Conservation (phyloP, 2,797 vertebrate genomes). For the Scolopax bukidnonensis region DNA sequence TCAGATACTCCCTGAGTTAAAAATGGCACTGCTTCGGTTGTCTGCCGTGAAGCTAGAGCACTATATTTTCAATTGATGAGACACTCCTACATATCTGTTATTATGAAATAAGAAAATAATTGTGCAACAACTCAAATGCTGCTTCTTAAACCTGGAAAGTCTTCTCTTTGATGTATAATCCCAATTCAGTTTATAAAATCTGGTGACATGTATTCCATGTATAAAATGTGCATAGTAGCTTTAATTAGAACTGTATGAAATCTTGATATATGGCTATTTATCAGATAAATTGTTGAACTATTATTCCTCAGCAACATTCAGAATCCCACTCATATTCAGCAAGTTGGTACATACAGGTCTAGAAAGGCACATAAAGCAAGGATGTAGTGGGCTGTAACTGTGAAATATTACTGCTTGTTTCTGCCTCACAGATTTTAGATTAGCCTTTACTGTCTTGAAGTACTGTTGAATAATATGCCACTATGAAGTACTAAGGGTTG, state of each 20-base stretch:
- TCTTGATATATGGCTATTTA: neutral
- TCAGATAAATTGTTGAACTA: neutral
- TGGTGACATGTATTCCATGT: neutral
- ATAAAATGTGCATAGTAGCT: neutral
- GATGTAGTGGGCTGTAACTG: conserved; percentile 41
- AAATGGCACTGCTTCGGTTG: neutral
- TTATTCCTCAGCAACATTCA: neutral
- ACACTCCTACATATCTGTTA: neutral
- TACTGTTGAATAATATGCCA: conserved; percentile 9
- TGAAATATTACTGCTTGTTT: conserved; percentile 64
- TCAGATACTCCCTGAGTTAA: neutral
- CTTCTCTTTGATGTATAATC: neutral
- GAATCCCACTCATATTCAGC: neutral
- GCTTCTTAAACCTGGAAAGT: neutral
- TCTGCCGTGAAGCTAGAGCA: neutral
- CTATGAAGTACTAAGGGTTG: conserved; percentile 6
- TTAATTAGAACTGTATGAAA: conserved; percentile 19
- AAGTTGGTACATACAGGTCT: neutral
- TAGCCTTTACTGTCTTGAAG: conserved; percentile 35
- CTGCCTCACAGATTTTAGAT: conserved; percentile 71
- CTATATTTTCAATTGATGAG: neutral
- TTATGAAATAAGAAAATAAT: conserved; percentile 12
- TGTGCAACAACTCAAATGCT: neutral
- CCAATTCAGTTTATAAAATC: neutral
- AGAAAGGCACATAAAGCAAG: conserved; percentile 50